Evolutionary conservation across 2,888 invertebrate genomes (phyloP), one percentile per base, ranked within the genome.

Genomic region (Osedax fenrisi): DNA sequence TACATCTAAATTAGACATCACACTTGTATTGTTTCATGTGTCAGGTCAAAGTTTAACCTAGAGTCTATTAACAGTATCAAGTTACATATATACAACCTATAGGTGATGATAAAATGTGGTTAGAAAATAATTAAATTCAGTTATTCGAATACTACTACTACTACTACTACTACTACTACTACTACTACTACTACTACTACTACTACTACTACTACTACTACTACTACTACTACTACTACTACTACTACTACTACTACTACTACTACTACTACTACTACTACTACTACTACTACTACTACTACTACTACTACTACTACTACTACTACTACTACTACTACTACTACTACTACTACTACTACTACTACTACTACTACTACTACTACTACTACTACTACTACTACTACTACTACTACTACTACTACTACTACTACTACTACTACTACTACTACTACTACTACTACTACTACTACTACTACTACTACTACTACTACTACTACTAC

Each of bases 71-170:
- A n/a, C n/a, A n/a, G n/a, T n/a, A n/a, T n/a, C n/a, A n/a, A n/a
- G n/a, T n/a, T n/a, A n/a, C n/a, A n/a, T n/a, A n/a, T n/a, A n/a
- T n/a, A n/a, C n/a, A n/a, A n/a, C n/a, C n/a, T n/a, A n/a, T n/a
- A n/a, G n/a, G n/a, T n/a, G n/a, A n/a, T n/a, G n/a, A n/a, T n/a
- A n/a, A n/a, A n/a, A n/a, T n/a, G n/a, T n/a, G n/a, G n/a, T n/a
- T n/a, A n/a, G n/a, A n/a, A n/a, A n/a, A n/a, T n/a, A n/a, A n/a
- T n/a, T n/a, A 56, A n/a, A 13, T 56, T 56, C n/a, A 17, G n/a
- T n/a, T 56, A 56, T n/a, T 56, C n/a, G n/a, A n/a, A n/a, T n/a
- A n/a, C n/a, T 56, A 56, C 56, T 56, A 56, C 56, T 56, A 56
- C 56, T 56, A 56, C 56, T 56, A 56, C 56, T 56, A 56, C 56